Percentiles rank a stretch among this genome's conserved stretches.
phyloP scores from a whole-genome alignment of 2,797 vertebrate species.

The Alauda arvensis region DNA sequence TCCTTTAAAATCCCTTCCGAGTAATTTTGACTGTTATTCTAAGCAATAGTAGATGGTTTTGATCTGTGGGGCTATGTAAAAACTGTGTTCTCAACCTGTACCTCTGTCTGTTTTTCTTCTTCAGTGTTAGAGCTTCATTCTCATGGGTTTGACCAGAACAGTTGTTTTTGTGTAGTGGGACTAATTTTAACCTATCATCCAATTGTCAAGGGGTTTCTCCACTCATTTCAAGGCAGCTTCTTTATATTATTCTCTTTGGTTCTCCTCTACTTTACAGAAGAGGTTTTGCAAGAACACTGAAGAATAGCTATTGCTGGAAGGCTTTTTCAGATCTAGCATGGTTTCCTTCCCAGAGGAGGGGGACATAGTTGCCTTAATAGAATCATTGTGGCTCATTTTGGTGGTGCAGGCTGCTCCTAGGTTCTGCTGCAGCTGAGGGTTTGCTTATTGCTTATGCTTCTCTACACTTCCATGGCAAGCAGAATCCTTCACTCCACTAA shows the following conservation, averaged over 20 bases:
- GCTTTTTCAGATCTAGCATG: neutral
- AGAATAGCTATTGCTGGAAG: slow-evolving; percentile 40
- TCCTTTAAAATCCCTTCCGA: slow-evolving; percentile 27
- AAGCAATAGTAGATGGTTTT: slow-evolving; percentile 34
- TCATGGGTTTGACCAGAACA: slow-evolving; percentile 39
- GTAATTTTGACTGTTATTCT: slow-evolving; percentile 39
- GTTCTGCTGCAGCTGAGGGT: neutral
- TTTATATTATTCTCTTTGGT: slow-evolving; percentile 47
- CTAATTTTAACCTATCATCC: slow-evolving; percentile 50
- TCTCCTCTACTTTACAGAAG: neutral
- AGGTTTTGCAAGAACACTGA: slow-evolving; percentile 26
- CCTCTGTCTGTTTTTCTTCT: slow-evolving; percentile 36
- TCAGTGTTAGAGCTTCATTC: slow-evolving; percentile 17
- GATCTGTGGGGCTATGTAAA: slow-evolving; percentile 27
- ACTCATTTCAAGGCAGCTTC: slow-evolving; percentile 16
- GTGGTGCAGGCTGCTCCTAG: neutral
- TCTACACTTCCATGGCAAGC: neutral
- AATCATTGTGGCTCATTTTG: neutral
- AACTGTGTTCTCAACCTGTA: slow-evolving; percentile 47
- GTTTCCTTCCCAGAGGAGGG: neutral
- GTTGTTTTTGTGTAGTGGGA: slow-evolving; percentile 30
- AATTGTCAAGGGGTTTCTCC: slow-evolving; percentile 24
- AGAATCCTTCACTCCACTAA: neutral
- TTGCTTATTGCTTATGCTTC: neutral
- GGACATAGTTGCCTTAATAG: slow-evolving; percentile 27